Base-by-base conservation (phyloP, 2,797 vertebrate species). In the Notolepis coatsorum region DNA sequence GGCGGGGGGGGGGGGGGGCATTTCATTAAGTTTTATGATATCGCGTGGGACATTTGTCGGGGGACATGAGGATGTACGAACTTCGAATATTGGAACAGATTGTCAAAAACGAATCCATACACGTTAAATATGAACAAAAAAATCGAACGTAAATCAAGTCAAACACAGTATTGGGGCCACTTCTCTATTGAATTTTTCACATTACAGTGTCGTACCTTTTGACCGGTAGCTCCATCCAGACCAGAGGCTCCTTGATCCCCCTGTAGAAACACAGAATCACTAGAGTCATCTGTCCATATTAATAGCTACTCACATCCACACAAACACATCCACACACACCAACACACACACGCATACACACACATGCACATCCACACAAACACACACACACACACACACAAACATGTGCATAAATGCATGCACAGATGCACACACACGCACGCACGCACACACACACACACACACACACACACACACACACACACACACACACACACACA, bases 1-100 rank as follows among this genome's bases (percentile, higher is more conserved):
- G 43, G 75, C 63, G 50, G 58, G 79, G 80, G 74, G 64, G 71
- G 73, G 72, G 59, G 51, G 73, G 73, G 72, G 72, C 76, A 71
- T 73, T 75, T 83, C 60, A 86, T 81, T 68, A n/a, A 61, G 61
- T 59, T 54, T 56, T 77, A 47, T 58, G 37, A 63, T 71, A 78
- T 66, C 10, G 42, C n/a, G n/a, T n/a, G n/a, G n/a, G n/a, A n/a
- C n/a, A n/a, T n/a, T n/a, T n/a, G n/a, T n/a, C n/a, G n/a, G n/a
- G n/a, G n/a, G n/a, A n/a, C n/a, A n/a, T n/a, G n/a, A n/a, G n/a
- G n/a, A n/a, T n/a, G n/a, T n/a, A n/a, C n/a, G n/a, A n/a, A n/a
- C n/a, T n/a, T n/a, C n/a, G n/a, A n/a, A n/a, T n/a, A n/a, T n/a
- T n/a, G n/a, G n/a, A n/a, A n/a, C n/a, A n/a, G n/a, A n/a, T n/a